These are phyloP conservation scores for Rhinolophus sinicus DNA, from an alignment of 2,113 vertebrate species.

Conservation along the genomic window DNA sequence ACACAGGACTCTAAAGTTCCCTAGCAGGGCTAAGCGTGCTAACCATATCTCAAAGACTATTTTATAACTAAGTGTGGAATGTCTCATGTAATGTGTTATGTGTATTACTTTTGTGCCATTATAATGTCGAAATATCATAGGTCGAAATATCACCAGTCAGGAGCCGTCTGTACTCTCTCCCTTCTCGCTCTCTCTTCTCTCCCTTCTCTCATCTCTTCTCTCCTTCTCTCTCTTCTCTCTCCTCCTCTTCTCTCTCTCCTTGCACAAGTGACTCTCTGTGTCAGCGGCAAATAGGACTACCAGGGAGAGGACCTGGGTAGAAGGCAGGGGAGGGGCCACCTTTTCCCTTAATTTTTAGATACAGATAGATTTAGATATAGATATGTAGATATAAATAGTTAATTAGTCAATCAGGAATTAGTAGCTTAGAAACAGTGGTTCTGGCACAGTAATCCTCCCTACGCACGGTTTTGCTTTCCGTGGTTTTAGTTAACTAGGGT, in stretches of 20 bases:
- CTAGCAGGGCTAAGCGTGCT: too few relatives aligned
- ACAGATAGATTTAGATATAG: neutral
- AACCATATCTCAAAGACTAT: neutral
- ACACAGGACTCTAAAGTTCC: too few relatives aligned
- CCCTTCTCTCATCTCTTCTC: too few relatives aligned
- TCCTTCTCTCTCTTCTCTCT: neutral
- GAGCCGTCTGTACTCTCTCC: neutral
- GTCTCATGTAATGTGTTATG: neutral
- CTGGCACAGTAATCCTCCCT: neutral
- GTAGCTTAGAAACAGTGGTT: neutral
- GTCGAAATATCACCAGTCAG: neutral
- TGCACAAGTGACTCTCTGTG: neutral
- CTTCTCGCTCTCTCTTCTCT: neutral
- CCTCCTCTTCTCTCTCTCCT: neutral
- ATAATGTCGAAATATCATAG: neutral
- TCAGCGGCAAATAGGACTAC: neutral
- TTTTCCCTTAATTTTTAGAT: neutral
- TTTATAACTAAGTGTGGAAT: neutral
- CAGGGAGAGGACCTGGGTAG: neutral
- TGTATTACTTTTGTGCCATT: neutral
- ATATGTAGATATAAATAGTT: neutral
- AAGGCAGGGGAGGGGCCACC: neutral
- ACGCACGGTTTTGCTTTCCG: neutral
- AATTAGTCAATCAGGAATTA: neutral
- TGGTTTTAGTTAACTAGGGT: neutral